phyloP scores from a whole-genome alignment of 2,888 invertebrate genomes.

The Cyclophora punctaria region DNA sequence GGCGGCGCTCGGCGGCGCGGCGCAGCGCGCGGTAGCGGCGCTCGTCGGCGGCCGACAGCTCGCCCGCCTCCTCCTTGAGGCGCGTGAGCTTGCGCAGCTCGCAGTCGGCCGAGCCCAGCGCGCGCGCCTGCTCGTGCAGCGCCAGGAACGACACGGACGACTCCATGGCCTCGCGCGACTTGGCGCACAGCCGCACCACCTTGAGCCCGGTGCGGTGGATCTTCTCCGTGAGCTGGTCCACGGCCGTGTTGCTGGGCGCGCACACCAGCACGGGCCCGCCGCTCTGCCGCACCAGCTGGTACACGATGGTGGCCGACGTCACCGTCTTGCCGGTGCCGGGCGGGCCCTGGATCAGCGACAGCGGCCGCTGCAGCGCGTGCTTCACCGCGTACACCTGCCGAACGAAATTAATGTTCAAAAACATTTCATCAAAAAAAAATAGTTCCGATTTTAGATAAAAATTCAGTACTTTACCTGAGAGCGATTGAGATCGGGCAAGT shows the following conservation, averaged over 20 bases:
- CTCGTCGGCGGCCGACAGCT: conserved; percentile 96
- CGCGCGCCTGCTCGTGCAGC: conserved; percentile 96
- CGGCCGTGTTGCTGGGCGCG: conserved; percentile 99
- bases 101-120: conserved; percentile 89
- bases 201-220: conserved; percentile 98
- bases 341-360: conserved; percentile 97
- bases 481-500: conserved; percentile 97
- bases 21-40: conserved; percentile 93
- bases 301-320: conserved; percentile 99
- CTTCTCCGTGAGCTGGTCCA: conserved; percentile 99
- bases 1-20: conserved; percentile 91
- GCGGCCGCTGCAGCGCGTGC: conserved; percentile 95
- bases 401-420: background rate
- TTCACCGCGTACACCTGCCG: conserved; percentile 96
- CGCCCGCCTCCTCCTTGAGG: conserved; percentile 98
- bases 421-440: background rate
- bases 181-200: conserved; percentile 95
- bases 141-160: conserved; percentile 98
- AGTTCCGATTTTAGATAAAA: background rate
- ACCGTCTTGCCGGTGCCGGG: conserved; percentile 99
- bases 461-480: conserved; percentile 81
- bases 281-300: conserved; percentile 95
- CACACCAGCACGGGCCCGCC: conserved; percentile 97
- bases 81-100: conserved; percentile 97
- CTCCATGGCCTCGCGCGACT: conserved; percentile 98